Percentiles rank a stretch among this genome's conserved stretches.
Conservation (phyloP, 2,113 vertebrate species). For the Apaloderma vittatum region DNA sequence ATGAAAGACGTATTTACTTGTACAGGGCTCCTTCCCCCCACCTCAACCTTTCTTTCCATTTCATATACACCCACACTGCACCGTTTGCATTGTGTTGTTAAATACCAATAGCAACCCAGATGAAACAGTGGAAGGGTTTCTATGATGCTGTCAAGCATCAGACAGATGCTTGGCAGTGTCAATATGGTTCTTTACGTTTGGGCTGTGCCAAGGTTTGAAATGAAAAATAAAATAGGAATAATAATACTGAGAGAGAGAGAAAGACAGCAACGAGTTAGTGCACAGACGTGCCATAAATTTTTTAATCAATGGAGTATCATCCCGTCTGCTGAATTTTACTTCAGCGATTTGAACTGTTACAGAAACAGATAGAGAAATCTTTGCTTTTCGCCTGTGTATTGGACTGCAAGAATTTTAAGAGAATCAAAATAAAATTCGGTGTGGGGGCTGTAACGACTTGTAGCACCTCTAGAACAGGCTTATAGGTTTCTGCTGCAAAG, state of each 20-base stretch:
- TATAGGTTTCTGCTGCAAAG: not conserved
- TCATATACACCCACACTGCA: slow-evolving; percentile 68
- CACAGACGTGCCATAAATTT: not conserved
- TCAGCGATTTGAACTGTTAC: not conserved
- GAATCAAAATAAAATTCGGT: not conserved
- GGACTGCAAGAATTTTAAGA: not conserved
- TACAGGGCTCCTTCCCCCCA: slow-evolving; percentile 60
- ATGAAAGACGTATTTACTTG: slow-evolving; percentile 79
- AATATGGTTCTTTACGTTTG: slow-evolving; percentile 17
- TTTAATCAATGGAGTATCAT: not conserved
- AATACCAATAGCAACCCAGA: slow-evolving; percentile 74
- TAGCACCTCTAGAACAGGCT: not conserved
- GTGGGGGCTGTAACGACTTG: not conserved
- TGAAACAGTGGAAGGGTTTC: slow-evolving; percentile 59
- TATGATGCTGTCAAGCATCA: slow-evolving; percentile 69
- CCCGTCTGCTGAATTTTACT: not conserved
- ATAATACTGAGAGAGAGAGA: not conserved
- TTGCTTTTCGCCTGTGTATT: not conserved
- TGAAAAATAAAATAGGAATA: slow-evolving; percentile 30
- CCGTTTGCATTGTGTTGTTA: slow-evolving; percentile 72
- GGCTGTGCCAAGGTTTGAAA: slow-evolving; percentile 31
- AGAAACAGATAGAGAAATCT: not conserved
- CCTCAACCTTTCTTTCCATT: slow-evolving; percentile 69
- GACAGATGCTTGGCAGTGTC: slow-evolving; percentile 61
- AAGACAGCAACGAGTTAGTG: not conserved